phyloP scores from a whole-genome alignment of 2,113 vertebrate species.

The Petroica traversi region DNA sequence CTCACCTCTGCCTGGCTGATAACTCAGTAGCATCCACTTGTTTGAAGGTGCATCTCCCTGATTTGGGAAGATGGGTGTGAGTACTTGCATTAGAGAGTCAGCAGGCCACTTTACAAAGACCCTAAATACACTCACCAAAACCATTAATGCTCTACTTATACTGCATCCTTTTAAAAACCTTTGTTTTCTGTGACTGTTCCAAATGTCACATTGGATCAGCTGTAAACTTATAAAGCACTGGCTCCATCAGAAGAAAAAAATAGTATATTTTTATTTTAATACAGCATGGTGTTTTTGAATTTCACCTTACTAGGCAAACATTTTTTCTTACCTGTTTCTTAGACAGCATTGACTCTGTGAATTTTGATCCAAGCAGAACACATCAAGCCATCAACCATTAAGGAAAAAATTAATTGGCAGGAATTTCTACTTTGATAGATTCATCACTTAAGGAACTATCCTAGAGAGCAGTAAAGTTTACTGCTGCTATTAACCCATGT shows the following conservation, averaged over 20 bases:
- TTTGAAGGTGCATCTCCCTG: not conserved
- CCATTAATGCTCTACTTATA: not conserved
- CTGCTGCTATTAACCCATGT: not conserved
- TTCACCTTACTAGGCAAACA: not conserved
- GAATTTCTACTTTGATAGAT: not conserved
- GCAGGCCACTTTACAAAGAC: not conserved
- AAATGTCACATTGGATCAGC: not conserved
- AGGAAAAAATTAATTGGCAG: not conserved
- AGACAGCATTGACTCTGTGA: not conserved
- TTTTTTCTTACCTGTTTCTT: not conserved
- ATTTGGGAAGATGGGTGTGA: not conserved
- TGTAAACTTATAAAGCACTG: not conserved
- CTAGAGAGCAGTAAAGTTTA: not conserved
- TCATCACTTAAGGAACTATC: not conserved
- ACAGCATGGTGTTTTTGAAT: not conserved
- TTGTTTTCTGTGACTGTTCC: not conserved
- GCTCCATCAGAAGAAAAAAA: not conserved
- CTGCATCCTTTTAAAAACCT: not conserved
- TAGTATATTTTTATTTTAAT: not conserved
- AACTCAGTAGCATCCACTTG: not conserved
- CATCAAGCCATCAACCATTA: not conserved
- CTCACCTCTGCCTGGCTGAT: not conserved
- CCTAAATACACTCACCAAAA: not conserved
- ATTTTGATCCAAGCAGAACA: not conserved
- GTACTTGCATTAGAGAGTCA: not conserved